Evolutionary conservation across 2,888 invertebrate genomes (phyloP), one percentile per base, ranked within the genome.

Genomic region (Micoletzkya japonica): DNA sequence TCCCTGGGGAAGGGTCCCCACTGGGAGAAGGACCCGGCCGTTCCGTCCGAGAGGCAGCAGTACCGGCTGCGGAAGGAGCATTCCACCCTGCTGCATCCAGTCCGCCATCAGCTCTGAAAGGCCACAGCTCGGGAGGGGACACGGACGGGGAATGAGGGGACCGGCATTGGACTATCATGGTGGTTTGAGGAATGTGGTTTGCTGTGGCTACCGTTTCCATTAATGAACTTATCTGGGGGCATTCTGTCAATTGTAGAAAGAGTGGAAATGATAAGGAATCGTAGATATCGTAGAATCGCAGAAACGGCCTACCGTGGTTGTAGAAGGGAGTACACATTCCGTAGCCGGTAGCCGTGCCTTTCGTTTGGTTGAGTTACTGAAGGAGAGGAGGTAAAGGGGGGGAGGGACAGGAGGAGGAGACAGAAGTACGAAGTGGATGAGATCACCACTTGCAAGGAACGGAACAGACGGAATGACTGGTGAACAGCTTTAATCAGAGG

Each of bases 21-120:
- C 44, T 34, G 64, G 64, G 1, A 66, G 28, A 37, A 66, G 64
- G 1, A 66, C 64, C 10, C 64, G 63, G 24, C 64, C 64, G 10
- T 66, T 66, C 37, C 64, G 52, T 50, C 63, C 63, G n/a, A 66
- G 54, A 17, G 64, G 64, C 24, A 66, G 54, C 17, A 66, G 52
- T 20, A 66, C 64, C 26, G 64, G 64, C 54, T 66, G 64, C 37
- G 52, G 64, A 28, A 66, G 24, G 28, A 26, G 28, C 34, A 66
- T 36, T 0, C 64, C 54, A 20, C 54, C 54, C n/a, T 66, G 64
- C 54, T 66, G 64, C 54, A 54, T 54, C 64, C 64, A 66, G 36
- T 66, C 64, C 24, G 32, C 1, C 64, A 66, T 66, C 37, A 66
- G 6, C 4, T 66, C 64, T 52, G 64, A 7, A 57, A 57, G 26